phyloP scores from a whole-genome alignment of 2,888 invertebrate species.

The Drosophila fulvimacula region DNA sequence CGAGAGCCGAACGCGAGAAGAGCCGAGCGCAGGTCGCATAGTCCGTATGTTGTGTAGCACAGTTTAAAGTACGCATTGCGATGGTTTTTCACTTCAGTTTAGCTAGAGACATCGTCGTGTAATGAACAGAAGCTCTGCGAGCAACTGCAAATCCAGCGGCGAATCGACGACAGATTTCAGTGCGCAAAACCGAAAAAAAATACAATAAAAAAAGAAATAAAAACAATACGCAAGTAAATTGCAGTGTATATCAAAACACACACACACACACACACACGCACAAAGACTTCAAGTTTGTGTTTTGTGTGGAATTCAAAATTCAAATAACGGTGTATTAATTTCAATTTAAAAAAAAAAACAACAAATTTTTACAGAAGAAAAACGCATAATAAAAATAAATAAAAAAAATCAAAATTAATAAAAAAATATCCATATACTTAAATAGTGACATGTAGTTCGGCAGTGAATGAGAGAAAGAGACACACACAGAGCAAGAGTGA shows the following conservation, averaged over 20 bases:
- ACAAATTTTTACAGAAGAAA: constrained; percentile 35
- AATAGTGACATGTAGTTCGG: constrained; percentile 58
- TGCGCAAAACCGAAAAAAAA: constrained; percentile 60
- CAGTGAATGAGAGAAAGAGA: constrained; percentile 13
- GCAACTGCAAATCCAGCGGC: constrained; percentile 50
- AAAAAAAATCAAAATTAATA: constrained; percentile 9
- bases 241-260: constrained; percentile 24
- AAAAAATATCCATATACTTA: constrained; percentile 24
- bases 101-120: constrained; percentile 81
- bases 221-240: constrained; percentile 29
- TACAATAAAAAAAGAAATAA: constrained; percentile 19
- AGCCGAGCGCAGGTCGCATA: constrained; percentile 39
- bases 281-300: constrained; percentile 41
- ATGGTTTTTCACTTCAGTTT: constrained; percentile 77
- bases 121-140: constrained; percentile 59
- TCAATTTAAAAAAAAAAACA: background rate
- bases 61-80: constrained; percentile 81
- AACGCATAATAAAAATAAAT: constrained; percentile 7
- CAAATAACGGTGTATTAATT: constrained; percentile 12
- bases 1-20: constrained; percentile 17
- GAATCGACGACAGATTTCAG: constrained; percentile 64
- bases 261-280: constrained; percentile 18
- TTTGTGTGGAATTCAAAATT: constrained; percentile 24
- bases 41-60: constrained; percentile 60
- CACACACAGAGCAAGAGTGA: constrained; percentile 5